Evolutionary conservation across 2,888 invertebrate genomes (phyloP).

Genomic region (Drosophila stalkeri): DNA sequence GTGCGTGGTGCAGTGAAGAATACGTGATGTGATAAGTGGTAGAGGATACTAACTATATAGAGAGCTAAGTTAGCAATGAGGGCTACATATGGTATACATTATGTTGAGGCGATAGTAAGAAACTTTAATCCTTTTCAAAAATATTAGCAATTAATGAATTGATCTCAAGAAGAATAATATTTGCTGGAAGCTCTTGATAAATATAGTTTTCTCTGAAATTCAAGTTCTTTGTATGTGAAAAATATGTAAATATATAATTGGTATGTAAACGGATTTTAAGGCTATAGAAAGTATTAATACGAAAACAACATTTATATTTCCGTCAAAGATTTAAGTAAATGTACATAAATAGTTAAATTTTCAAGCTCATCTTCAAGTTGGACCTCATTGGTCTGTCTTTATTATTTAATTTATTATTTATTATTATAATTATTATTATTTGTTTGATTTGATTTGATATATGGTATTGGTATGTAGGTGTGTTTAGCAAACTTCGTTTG

Average conservation of each 20-base stretch:
- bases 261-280: not conserved
- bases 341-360: not conserved
- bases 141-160: not conserved
- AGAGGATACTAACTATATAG: not conserved
- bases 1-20: constrained; percentile 2
- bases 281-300: not conserved
- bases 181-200: not conserved
- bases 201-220: not conserved
- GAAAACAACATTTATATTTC: not conserved
- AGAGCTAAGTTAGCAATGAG: not conserved
- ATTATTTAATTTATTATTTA: not conserved
- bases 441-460: not conserved
- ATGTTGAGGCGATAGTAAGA: not conserved
- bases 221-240: not conserved
- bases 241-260: not conserved
- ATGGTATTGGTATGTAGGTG: not conserved
- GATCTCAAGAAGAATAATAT: not conserved
- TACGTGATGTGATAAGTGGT: constrained; percentile 21
- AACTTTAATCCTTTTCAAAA: not conserved
- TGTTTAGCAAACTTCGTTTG: not conserved
- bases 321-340: not conserved
- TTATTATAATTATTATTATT: not conserved
- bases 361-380: not conserved
- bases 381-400: not conserved
- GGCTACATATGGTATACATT: not conserved